Evolutionary conservation across 2,888 invertebrate genomes (phyloP).

Genomic region (Apamea sordens): DNA sequence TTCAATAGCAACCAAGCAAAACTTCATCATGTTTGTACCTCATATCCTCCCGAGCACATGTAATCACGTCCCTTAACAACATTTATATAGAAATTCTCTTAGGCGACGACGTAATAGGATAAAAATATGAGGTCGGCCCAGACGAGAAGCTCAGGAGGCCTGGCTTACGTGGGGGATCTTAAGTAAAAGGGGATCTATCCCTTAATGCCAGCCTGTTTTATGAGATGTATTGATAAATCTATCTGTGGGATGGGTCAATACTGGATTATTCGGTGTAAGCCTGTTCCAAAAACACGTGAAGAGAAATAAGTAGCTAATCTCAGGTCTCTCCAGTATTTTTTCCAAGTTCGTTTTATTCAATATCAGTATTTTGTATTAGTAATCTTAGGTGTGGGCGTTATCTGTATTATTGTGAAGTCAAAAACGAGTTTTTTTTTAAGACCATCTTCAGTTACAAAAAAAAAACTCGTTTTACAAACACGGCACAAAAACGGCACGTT

Average conservation of each 20-base stretch:
- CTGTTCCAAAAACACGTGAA: conserved; percentile 16
- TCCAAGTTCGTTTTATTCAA: conserved; percentile 30
- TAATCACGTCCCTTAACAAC: conserved; percentile 33
- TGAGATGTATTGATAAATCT: conserved; percentile 40
- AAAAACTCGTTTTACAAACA: too few relatives aligned
- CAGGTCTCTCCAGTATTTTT: neutral
- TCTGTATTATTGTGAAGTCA: conserved; percentile 15
- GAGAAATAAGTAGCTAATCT: conserved; percentile 37
- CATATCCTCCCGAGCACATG: conserved; percentile 1
- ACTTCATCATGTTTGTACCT: neutral
- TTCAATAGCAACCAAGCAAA: neutral
- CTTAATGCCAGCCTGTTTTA: conserved; percentile 31
- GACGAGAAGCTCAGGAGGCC: conserved; percentile 15
- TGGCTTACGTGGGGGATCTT: conserved; percentile 41
- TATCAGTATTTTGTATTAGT: conserved; percentile 45
- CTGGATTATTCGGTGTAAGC: conserved; percentile 42
- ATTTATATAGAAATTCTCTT: conserved; percentile 36
- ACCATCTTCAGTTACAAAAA: neutral
- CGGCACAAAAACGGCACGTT: too few relatives aligned
- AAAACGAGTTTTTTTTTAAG: conserved; percentile 7
- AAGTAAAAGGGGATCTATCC: conserved; percentile 30
- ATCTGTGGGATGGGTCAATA: conserved; percentile 27
- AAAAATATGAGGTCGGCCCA: conserved; percentile 21
- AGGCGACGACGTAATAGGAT: conserved; percentile 42
- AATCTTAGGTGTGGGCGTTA: conserved; percentile 8